Base-by-base conservation (phyloP, 1,140 invertebrate genomes). In the Polyergus mexicanus region DNA sequence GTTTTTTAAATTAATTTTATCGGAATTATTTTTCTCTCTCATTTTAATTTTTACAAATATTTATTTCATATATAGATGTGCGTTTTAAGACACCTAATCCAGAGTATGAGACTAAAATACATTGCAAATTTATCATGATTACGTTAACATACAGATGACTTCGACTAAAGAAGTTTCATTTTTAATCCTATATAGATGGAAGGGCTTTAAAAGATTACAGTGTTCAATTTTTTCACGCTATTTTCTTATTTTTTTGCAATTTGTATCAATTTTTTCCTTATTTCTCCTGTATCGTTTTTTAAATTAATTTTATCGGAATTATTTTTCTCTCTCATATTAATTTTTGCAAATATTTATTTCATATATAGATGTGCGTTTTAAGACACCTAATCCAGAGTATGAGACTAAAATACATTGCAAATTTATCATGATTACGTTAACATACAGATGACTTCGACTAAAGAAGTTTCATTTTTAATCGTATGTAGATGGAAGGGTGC, bases 391-490 rank as follows among this genome's bases (percentile, higher is more conserved):
- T 35, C 47, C 13, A 51, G 35, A 58, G 5, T 68, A 22, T 28
- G 19, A 69, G 11, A 28, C 35, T 16, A 28, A 4, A 16, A 22
- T 7, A 22, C 10, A 63, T 0, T n/a, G 47, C 19, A 8, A 13
- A 81, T 19, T 81, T 66, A 60, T 81, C 77, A 19, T 81, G 25
- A 81, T 60, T 69, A 8, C 6, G 47, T 80, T 35, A 71, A 71
- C 65, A 32, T 13, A 58, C 69, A 51, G 38, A 71, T 81, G 35
- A 4, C 25, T 81, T 19, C 19, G 16, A 19, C 25, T 81, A 71
- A 81, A 81, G 19, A 71, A 71, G 19, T 71, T 69, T 71, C 16
- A 22, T 51, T 56, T 16, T 71, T 81, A 68, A n/a, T 71, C 13
- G 35, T 41, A 47, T 1, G 16, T 51, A n/a, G 19, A 81, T 22